Percentiles rank a stretch among this genome's conserved stretches.
These are phyloP conservation scores for Anguilla rostrata DNA, from an alignment of 2,113 vertebrate species.

Conservation along the genomic window DNA sequence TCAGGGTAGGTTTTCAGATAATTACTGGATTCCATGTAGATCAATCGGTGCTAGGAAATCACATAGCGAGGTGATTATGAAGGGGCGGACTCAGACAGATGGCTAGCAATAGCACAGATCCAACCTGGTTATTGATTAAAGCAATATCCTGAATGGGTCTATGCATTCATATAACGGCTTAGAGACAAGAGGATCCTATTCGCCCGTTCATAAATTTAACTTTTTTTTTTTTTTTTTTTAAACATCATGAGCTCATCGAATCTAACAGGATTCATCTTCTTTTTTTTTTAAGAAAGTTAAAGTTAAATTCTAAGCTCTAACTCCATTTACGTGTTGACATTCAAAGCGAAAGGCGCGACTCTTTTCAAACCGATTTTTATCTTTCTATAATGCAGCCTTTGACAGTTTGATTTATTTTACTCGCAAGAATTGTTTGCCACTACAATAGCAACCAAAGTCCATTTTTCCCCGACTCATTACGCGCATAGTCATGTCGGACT, in stretches of 20 bases:
- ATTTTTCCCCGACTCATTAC: too few species aligned
- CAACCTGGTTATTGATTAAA: constrained; percentile 1
- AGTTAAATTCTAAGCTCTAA: too few species aligned
- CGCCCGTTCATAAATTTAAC: not conserved
- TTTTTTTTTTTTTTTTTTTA: not conserved
- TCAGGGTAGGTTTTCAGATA: not conserved
- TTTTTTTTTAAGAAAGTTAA: too few species aligned
- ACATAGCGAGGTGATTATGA: not conserved
- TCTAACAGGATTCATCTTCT: not conserved
- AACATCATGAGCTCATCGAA: not conserved
- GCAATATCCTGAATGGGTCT: not conserved
- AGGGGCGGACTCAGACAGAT: not conserved
- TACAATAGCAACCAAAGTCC: too few species aligned
- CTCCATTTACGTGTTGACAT: not conserved
- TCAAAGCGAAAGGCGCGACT: not conserved
- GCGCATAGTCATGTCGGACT: too few species aligned
- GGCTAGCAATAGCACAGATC: not conserved
- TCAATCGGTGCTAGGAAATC: not conserved
- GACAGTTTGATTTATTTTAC: not conserved
- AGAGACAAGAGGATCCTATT: not conserved
- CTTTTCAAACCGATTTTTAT: not conserved
- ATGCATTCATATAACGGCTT: not conserved
- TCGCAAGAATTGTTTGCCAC: not conserved
- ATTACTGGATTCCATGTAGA: constrained; percentile 5
- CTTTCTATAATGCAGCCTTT: not conserved